Evolutionary conservation across 2,113 vertebrate genomes (phyloP).

Genomic region (Bucco capensis): DNA sequence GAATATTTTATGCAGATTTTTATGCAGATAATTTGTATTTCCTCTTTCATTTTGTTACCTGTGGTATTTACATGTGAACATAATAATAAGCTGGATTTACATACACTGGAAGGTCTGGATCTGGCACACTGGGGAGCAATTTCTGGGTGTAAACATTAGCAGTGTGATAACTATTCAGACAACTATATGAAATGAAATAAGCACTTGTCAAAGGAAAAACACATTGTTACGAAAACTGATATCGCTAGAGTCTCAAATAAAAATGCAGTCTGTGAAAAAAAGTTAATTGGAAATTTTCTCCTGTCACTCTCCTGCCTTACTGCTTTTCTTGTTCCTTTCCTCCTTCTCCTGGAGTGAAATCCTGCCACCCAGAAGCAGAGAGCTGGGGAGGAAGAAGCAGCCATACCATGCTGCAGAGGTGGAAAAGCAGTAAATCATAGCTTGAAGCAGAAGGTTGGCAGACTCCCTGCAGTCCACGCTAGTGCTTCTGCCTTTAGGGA

Average conservation of each 20-base stretch:
- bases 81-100: slow-evolving; percentile 49
- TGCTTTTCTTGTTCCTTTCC: background rate
- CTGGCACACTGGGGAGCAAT: background rate
- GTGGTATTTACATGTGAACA: slow-evolving; percentile 2
- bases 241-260: background rate
- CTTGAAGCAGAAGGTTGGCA: background rate
- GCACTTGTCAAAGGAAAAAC: slow-evolving; percentile 31
- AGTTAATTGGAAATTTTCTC: background rate
- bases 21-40: slow-evolving; percentile 36
- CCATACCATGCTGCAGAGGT: background rate
- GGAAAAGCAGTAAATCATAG: background rate
- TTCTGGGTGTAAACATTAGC: slow-evolving; percentile 28
- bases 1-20: slow-evolving; percentile 44
- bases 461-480: background rate
- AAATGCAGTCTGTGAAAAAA: background rate
- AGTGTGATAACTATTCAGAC: slow-evolving; percentile 40
- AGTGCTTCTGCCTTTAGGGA: background rate
- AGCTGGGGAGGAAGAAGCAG: background rate
- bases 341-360: background rate
- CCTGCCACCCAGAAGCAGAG: background rate
- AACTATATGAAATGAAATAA: slow-evolving; percentile 34
- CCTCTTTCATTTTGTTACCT: slow-evolving; percentile 49
- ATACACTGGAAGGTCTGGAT: slow-evolving; percentile 44
- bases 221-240: slow-evolving; percentile 18
- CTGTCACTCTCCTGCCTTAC: background rate